These are phyloP conservation scores for Apogon talboti DNA, from an alignment of 2,797 vertebrate species.

Conservation along the genomic window DNA sequence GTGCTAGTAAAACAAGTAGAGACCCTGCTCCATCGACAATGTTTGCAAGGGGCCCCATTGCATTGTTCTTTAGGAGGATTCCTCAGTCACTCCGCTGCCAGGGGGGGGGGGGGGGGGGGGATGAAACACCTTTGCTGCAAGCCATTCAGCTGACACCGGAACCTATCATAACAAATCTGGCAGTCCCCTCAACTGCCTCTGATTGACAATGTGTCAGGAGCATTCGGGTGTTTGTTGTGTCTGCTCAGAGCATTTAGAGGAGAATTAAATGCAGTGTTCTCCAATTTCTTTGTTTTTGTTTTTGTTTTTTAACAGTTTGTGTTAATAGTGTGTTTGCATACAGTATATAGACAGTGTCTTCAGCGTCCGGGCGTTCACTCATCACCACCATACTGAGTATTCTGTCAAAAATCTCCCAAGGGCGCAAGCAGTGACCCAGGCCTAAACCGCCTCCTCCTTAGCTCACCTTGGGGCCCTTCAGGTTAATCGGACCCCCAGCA, in stretches of 20 bases:
- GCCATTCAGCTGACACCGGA: slow-evolving; percentile 64
- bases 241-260: slow-evolving; percentile 42
- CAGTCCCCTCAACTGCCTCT: slow-evolving; percentile 46
- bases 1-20: slow-evolving; percentile 27
- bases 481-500: slow-evolving; percentile 40
- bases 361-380: slow-evolving; percentile 39
- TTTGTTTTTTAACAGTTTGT: slow-evolving; percentile 14
- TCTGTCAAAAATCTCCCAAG: slow-evolving; percentile 54
- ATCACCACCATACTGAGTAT: slow-evolving; percentile 27
- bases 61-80: slow-evolving; percentile 51
- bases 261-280: slow-evolving; percentile 22
- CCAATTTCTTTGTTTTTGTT: slow-evolving; percentile 14
- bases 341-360: slow-evolving; percentile 17
- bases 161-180: slow-evolving; percentile 69
- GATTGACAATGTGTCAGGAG: slow-evolving; percentile 63
- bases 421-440: slow-evolving; percentile 61
- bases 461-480: slow-evolving; percentile 40
- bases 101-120: too few relatives aligned
- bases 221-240: slow-evolving; percentile 50
- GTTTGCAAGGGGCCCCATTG: slow-evolving; percentile 23
- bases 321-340: not conserved
- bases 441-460: slow-evolving; percentile 44
- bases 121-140: slow-evolving; percentile 60
- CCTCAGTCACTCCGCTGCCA: slow-evolving; percentile 55
- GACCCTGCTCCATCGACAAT: slow-evolving; percentile 11